Base-by-base conservation (phyloP, 2,888 invertebrate species). In the Sinelater perroti region DNA sequence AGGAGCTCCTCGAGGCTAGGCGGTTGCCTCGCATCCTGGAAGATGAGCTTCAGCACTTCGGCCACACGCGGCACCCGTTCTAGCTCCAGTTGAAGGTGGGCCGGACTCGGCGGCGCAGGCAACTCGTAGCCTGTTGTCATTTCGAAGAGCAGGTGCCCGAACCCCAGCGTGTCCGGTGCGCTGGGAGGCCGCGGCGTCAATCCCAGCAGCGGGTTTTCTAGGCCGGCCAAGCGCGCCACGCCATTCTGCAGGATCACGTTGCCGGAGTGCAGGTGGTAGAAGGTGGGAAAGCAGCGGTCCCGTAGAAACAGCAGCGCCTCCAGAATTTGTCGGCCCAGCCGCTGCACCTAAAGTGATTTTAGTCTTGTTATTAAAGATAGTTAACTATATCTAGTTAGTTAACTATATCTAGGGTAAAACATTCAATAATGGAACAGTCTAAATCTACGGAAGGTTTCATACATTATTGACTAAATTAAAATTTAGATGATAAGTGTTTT, bases 171-270 rank as follows among this genome's bases (percentile, higher is more conserved):
- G 74, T 89, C 89, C 54, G 88, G 82, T 6, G 82, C 80, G 11
- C 79, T 79, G 7, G 81, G 72, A 74, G 80, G 38, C 17, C 81
- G 78, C 1, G 91, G 88, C 11, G 84, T 79, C 42, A 90, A 86
- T 1, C 93, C 93, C 35, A 94, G 82, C 49, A 95, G 80, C 0
- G 90, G 87, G 77, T 94, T 95, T 78, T 95, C 95, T 62, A 94
- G 80, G 1, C 93, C 95, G 33, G 93, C 89, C 70, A 95, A 82
- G 74, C 95, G 85, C 42, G 95, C 95, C 1, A 93, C 93, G 13
- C 95, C 94, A 76, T 95, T 94, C 72, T 95, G 95, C 31, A 95
- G 84, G 64, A 95, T 90, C 17, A 96, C 88, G 79, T 96, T 96
- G 28, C 95, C 95, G 47, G 91, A 88, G 77, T 95, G 95, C 65